These are phyloP conservation scores for Volucella inflata DNA, from an alignment of 2,888 invertebrate genomes.

Conservation along the genomic window DNA sequence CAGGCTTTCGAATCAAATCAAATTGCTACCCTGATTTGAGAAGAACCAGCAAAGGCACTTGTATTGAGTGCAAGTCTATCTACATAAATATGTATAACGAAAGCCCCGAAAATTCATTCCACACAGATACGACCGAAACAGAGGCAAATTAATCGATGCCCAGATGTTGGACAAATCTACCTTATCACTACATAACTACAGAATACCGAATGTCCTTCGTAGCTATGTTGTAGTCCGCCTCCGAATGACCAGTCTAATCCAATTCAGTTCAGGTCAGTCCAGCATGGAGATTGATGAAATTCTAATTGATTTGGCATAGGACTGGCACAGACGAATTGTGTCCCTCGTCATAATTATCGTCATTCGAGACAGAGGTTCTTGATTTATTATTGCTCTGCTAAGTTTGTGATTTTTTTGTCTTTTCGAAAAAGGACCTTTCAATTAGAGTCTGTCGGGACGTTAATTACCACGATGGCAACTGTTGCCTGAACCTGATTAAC, in stretches of 20 bases:
- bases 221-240: not conserved
- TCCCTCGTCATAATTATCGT: constrained; percentile 45
- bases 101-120: constrained; percentile 2
- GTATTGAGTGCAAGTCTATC: too few relatives aligned
- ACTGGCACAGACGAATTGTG: constrained; percentile 40
- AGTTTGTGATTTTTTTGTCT: constrained; percentile 23
- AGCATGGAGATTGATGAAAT: constrained; percentile 65
- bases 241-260: not conserved
- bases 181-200: constrained; percentile 69
- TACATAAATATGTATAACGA: too few relatives aligned
- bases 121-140: constrained; percentile 7
- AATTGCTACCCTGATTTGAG: constrained; percentile 36
- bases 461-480: constrained; percentile 52
- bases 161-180: constrained; percentile 64
- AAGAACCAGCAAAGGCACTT: constrained; percentile 6
- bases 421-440: constrained; percentile 32
- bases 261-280: not conserved
- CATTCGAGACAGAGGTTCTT: constrained; percentile 33
- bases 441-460: constrained; percentile 54
- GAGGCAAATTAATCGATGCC: constrained; percentile 57
- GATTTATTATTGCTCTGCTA: constrained; percentile 59
- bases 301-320: constrained; percentile 68
- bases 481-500: constrained; percentile 50
- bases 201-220: constrained; percentile 55
- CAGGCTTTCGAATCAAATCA: constrained; percentile 54